Evolutionary conservation across 2,888 invertebrate genomes (phyloP), one percentile per base, ranked within the genome.

Genomic region (Hirtodrosophila trivittata): DNA sequence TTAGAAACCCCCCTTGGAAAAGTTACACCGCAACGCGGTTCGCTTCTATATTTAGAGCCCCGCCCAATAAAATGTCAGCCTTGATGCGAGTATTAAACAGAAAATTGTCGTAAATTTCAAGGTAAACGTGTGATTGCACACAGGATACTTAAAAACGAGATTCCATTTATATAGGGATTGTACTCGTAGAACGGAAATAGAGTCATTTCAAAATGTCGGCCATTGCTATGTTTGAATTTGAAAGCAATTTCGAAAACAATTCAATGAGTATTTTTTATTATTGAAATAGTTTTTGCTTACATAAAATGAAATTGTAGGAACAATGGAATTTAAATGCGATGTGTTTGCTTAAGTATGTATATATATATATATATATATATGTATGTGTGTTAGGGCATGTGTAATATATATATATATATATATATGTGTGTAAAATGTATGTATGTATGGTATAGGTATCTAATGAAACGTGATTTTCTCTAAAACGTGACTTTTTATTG

Each of bases 401-500:
- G 49, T 43, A 28, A 39, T 47, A 43, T 46, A 68, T 47, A 54
- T 64, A 58, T 42, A 35, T 50, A 5, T 45, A 32, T 52, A 26
- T 54, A 21, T 57, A 8, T 47, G 37, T 72, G 9, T 28, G 28
- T 28, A 5, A 7, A n/a, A n/a, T 39, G 12, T 42, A 33, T 12
- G 13, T 38, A 18, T 6, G 3, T 63, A 43, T 56, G 47, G 49
- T 60, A 59, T 75, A 82, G 83, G 74, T 87, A 87, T 84, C 87
- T 87, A 82, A 75, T 84, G 82, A 81, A 85, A 89, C 89, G 89
- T 89, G 89, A 89, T 90, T 77, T 89, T 89, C 89, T 78, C 71
- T 64, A 84, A 90, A 89, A 89, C 89, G 89, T 89, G 89, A 89
- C 89, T 89, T 89, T 88, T 81, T 89, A 89, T 90, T 89, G 90